Conservation (phyloP, 2,888 invertebrate genomes). For the Parochlus steinenii region DNA sequence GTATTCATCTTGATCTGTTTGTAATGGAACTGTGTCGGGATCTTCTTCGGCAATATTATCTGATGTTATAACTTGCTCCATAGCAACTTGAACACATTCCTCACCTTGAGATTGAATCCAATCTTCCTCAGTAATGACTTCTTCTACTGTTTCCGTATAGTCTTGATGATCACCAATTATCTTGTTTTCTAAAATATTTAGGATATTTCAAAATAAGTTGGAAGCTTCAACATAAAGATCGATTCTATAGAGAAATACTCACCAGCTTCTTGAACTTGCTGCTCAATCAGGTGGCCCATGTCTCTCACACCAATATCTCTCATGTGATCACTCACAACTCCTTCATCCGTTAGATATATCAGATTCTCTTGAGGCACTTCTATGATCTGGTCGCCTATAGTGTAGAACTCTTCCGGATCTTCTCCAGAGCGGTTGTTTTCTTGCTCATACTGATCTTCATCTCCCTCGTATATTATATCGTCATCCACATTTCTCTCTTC, state of each 20-base stretch:
- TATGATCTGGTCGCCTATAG: conserved; percentile 16
- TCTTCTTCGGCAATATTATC: conserved; percentile 41
- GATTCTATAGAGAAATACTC: too few relatives aligned
- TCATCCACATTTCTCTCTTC: conserved; percentile 7
- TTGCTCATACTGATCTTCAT: conserved; percentile 8
- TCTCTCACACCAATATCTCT: conserved; percentile 21
- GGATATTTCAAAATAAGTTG: neutral
- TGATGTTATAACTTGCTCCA: conserved; percentile 9
- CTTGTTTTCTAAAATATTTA: too few relatives aligned
- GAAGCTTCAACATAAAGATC: too few relatives aligned
- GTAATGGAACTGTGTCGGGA: conserved; percentile 41
- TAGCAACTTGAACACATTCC: conserved; percentile 27
- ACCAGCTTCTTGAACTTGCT: conserved; percentile 18
- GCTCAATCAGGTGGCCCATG: conserved; percentile 23
- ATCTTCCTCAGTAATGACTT: conserved; percentile 67
- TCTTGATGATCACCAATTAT: conserved; percentile 23
- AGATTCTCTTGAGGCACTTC: conserved; percentile 32
- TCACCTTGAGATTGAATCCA: conserved; percentile 60
- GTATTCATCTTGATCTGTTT: conserved; percentile 64
- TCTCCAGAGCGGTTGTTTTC: conserved; percentile 5
- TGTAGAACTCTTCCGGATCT: conserved; percentile 6
- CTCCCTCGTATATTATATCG: conserved; percentile 5
- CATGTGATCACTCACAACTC: conserved; percentile 13
- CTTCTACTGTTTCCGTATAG: conserved; percentile 50
- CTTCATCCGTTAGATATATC: conserved; percentile 42